Evolutionary conservation across 2,113 vertebrate genomes (phyloP).

Genomic region (Natator depressus): DNA sequence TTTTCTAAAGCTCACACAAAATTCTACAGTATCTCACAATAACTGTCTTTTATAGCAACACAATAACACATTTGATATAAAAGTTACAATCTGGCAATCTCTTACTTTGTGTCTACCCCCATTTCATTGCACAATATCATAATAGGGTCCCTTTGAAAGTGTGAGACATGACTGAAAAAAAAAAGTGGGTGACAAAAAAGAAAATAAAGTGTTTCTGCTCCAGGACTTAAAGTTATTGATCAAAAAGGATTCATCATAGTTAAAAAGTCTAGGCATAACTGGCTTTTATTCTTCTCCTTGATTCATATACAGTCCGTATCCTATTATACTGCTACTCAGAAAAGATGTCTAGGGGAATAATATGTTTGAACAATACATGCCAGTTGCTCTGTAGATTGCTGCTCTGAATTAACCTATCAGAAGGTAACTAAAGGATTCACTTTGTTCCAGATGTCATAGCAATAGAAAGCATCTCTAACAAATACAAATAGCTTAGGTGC

Average conservation of each 20-base stretch:
- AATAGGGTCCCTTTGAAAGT: constrained; percentile 24
- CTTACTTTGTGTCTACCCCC: constrained; percentile 28
- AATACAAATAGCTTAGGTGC: background rate
- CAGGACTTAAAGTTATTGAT: constrained; percentile 38
- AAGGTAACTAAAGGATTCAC: background rate
- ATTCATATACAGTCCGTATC: constrained; percentile 47
- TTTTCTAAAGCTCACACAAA: constrained; percentile 30
- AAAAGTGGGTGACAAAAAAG: background rate
- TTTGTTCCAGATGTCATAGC: background rate
- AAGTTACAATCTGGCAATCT: constrained; percentile 53
- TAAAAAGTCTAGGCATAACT: constrained; percentile 47
- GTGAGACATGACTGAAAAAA: background rate
- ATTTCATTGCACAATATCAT: constrained; percentile 19
- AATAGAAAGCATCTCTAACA: background rate
- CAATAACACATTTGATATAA: constrained; percentile 44
- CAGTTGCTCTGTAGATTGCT: background rate
- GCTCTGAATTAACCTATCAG: background rate
- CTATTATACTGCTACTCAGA: constrained; percentile 34
- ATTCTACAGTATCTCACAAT: background rate
- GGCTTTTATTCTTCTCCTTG: constrained; percentile 36
- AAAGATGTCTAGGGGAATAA: constrained; percentile 27
- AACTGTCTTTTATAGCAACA: constrained; percentile 52
- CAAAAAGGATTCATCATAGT: constrained; percentile 36
- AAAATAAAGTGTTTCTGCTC: constrained; percentile 17
- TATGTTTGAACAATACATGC: background rate